These are phyloP conservation scores for Bathybates hornii DNA, from an alignment of 2,113 vertebrate species.

Conservation along the genomic window DNA sequence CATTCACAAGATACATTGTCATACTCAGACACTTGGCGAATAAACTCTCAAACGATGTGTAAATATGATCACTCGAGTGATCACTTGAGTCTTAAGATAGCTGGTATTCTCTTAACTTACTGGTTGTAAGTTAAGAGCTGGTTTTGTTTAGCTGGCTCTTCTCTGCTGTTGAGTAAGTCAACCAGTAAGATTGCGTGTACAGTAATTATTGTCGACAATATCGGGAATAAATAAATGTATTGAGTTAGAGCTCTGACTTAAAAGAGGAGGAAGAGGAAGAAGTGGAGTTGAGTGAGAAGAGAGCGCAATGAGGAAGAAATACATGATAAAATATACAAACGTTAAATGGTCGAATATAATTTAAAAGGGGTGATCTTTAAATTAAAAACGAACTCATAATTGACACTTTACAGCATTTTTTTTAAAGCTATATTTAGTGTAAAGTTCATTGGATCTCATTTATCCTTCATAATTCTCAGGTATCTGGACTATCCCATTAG, in stretches of 20 bases:
- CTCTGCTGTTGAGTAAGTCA: not conserved
- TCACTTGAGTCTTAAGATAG: not conserved
- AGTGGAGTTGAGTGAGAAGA: not conserved
- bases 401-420: not conserved
- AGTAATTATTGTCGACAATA: not conserved
- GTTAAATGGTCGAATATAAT: not conserved
- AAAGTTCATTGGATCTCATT: not conserved
- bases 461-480: not conserved
- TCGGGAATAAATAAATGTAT: not conserved
- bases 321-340: not conserved
- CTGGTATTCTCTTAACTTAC: not conserved
- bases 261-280: not conserved
- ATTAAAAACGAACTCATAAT: accelerated
- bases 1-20: not conserved
- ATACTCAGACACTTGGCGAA: not conserved
- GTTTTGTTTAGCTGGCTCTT: not conserved
- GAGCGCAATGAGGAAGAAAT: not conserved
- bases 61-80: not conserved
- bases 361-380: not conserved
- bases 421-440: not conserved
- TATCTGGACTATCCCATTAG: not conserved
- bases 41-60: not conserved
- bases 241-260: not conserved
- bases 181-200: not conserved
- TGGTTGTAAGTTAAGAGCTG: not conserved